Evolutionary conservation across 2,797 vertebrate genomes (phyloP).

Genomic region (Gallinago solitaria): DNA sequence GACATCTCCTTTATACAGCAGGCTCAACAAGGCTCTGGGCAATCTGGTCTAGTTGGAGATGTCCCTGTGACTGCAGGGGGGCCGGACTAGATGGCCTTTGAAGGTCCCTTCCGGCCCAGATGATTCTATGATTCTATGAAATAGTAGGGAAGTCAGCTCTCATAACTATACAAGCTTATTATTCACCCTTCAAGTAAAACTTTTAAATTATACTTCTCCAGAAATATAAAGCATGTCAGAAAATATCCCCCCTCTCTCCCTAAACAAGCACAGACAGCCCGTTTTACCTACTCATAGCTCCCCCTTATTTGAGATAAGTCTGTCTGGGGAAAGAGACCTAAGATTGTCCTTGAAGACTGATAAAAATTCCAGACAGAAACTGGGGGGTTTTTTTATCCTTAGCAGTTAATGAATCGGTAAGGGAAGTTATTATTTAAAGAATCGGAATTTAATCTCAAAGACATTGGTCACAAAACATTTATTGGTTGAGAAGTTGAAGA

Average conservation of each 20-base stretch:
- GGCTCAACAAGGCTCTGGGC: no score
- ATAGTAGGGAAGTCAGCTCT: not conserved
- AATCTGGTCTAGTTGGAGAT: no score
- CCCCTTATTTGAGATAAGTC: not conserved
- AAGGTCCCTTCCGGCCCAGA: no score
- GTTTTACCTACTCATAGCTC: not conserved
- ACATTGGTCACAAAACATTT: not conserved
- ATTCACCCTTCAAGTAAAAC: not conserved
- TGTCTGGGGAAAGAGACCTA: not conserved
- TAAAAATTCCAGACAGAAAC: constrained; percentile 5
- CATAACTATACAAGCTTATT: not conserved
- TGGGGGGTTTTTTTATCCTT: not conserved
- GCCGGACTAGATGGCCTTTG: no score
- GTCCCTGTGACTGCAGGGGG: no score
- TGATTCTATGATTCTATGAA: no score
- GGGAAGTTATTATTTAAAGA: not conserved
- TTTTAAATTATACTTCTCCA: not conserved
- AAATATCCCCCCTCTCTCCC: not conserved
- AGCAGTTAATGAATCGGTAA: not conserved
- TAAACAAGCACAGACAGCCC: not conserved
- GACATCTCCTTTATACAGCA: not conserved
- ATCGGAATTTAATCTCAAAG: not conserved
- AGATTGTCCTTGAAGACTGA: not conserved
- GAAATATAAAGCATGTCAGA: not conserved
- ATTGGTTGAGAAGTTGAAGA: not conserved